phyloP scores from a whole-genome alignment of 2,113 vertebrate species.

The Oreochromis aureus region DNA sequence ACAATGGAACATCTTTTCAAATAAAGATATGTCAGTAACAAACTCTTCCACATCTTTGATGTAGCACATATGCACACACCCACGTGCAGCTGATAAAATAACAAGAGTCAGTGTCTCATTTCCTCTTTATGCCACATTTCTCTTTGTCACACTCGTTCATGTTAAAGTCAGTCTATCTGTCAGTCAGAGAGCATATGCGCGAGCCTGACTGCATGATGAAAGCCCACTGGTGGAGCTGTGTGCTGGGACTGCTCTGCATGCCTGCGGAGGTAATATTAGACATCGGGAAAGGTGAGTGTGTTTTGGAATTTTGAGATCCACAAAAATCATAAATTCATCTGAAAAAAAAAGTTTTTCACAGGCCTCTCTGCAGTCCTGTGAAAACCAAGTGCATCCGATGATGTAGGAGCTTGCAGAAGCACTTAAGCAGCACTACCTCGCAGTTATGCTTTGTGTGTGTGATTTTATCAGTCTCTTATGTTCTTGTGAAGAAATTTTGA shows the following conservation, averaged over 20 bases:
- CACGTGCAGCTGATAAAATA: neutral
- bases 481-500: neutral
- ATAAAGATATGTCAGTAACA: neutral
- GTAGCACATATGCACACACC: neutral
- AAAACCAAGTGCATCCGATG: fast-evolving
- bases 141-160: neutral
- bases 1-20: neutral
- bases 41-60: neutral
- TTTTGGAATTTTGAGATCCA: neutral
- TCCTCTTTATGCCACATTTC: neutral
- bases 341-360: neutral
- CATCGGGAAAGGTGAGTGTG: slow-evolving; percentile 35
- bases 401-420: neutral
- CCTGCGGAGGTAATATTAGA: neutral
- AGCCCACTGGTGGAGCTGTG: slow-evolving; percentile 24
- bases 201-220: slow-evolving; percentile 18
- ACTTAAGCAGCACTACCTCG: fast-evolving
- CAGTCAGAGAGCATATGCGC: neutral
- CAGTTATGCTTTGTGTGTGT: neutral
- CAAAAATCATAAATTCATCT: neutral
- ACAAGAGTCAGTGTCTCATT: neutral
- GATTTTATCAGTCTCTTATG: neutral
- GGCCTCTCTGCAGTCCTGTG: neutral
- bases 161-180: neutral
- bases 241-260: slow-evolving; percentile 44